Evolutionary conservation across 2,888 invertebrate genomes (phyloP).

Genomic region (Argyra leucocephala): DNA sequence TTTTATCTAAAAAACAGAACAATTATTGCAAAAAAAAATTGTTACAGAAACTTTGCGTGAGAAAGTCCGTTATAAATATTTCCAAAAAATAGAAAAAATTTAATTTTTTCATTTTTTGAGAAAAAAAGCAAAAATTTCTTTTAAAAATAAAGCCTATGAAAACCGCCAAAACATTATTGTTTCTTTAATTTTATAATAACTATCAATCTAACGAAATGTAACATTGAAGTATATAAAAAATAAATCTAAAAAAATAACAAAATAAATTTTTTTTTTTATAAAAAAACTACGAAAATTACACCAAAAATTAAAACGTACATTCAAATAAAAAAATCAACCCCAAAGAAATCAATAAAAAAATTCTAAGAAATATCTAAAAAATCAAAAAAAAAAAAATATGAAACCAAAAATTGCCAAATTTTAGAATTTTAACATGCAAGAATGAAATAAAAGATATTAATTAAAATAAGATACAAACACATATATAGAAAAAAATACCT

Average conservation of each 20-base stretch:
- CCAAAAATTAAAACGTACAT: neutral
- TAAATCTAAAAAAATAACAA: neutral
- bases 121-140: neutral
- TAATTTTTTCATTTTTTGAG: neutral
- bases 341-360: neutral
- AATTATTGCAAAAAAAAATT: neutral
- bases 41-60: neutral
- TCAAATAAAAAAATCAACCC: neutral
- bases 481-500: no score
- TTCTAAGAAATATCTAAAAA: neutral
- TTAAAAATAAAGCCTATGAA: neutral
- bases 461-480: no score
- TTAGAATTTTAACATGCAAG: neutral
- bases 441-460: no score
- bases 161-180: neutral
- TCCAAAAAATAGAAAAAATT: neutral
- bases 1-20: neutral
- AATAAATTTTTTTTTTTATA: neutral
- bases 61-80: neutral
- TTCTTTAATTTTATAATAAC: neutral
- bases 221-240: neutral
- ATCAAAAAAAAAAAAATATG: neutral
- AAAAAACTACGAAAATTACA: neutral
- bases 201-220: neutral
- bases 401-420: neutral